Conservation (phyloP, 2,113 vertebrate genomes). For the Sterna hirundo region DNA sequence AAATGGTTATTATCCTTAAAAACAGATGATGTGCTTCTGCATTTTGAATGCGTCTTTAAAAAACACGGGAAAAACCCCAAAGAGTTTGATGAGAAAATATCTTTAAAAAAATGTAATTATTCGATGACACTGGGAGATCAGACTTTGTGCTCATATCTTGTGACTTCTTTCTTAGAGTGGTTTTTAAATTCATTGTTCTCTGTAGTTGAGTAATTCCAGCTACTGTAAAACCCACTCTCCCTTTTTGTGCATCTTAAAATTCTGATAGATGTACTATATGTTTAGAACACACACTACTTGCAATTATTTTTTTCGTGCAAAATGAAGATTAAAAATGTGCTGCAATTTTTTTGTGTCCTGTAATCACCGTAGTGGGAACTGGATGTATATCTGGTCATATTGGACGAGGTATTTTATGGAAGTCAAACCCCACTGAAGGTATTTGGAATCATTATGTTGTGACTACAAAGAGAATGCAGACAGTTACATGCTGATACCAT, state of each 20-base stretch:
- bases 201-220: background rate
- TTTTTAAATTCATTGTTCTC: background rate
- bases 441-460: background rate
- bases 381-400: background rate
- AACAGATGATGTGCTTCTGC: background rate
- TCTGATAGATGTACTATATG: background rate
- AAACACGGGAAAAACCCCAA: background rate
- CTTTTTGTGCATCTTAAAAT: background rate
- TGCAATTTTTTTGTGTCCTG: background rate
- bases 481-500: background rate
- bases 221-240: background rate
- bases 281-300: background rate
- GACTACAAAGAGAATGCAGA: background rate
- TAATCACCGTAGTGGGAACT: background rate
- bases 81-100: background rate
- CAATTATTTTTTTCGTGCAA: background rate
- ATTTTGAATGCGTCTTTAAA: background rate
- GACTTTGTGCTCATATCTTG: background rate
- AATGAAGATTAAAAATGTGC: background rate
- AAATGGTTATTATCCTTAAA: background rate
- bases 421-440: background rate
- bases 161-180: background rate
- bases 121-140: background rate
- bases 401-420: background rate
- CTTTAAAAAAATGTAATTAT: background rate